Percentiles rank a stretch among this genome's conserved stretches.
These are phyloP conservation scores for Drosophila atroscutellata DNA, from an alignment of 2,888 invertebrate species.

Conservation along the genomic window DNA sequence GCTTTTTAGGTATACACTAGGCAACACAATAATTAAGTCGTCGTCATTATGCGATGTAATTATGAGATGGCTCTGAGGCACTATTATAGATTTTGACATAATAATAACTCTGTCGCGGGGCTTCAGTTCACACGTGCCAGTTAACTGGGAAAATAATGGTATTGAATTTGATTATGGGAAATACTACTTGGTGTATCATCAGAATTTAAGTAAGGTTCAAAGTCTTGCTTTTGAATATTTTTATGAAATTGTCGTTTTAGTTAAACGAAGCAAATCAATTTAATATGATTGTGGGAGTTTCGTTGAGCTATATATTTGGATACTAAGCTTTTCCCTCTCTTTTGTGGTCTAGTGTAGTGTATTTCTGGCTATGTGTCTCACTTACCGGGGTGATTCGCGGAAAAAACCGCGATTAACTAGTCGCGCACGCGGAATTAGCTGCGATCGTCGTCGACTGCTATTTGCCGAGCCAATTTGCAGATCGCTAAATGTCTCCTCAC, in stretches of 20 bases:
- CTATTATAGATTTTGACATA: constrained; percentile 33
- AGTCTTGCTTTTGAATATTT: not conserved
- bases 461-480: constrained; percentile 88
- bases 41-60: constrained; percentile 27
- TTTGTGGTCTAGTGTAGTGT: constrained; percentile 30
- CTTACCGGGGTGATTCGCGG: constrained; percentile 86
- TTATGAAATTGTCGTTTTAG: not conserved
- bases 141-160: constrained; percentile 35
- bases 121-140: constrained; percentile 47
- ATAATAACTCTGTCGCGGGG: constrained; percentile 18
- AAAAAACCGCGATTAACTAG: constrained; percentile 91
- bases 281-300: not conserved
- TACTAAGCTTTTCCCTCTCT: not conserved
- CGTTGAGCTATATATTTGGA: not conserved
- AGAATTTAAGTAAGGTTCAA: not conserved
- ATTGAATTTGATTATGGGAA: constrained; percentile 9
- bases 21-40: constrained; percentile 32
- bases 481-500: constrained; percentile 91
- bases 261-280: not conserved
- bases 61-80: constrained; percentile 13
- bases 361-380: constrained; percentile 24
- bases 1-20: constrained; percentile 44
- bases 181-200: not conserved
- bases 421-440: constrained; percentile 92
- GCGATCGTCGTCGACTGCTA: constrained; percentile 89